Evolutionary conservation across 1,140 invertebrate species (phyloP), one percentile per base, ranked within the genome.

Genomic region (Drosophila malerkotliana): DNA sequence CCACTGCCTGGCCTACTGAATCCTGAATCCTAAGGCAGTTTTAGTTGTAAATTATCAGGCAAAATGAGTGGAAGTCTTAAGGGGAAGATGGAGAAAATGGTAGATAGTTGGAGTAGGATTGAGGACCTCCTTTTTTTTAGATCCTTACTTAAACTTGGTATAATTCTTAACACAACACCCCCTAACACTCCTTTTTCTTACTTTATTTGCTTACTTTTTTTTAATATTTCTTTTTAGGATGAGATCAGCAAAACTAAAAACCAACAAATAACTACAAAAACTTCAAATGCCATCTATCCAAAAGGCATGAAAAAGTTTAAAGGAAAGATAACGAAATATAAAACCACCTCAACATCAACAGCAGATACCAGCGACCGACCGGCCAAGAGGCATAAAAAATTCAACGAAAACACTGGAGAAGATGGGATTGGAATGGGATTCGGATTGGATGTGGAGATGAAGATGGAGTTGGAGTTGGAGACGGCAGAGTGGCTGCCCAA

Each of bases 361-460:
- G 28, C 26, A 37, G 58, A 37, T 18, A 14, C 41, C 18, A 44
- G 14, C 39, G 39, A 37, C 34, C 34, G 34, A 14, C 39, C 41
- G 47, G 15, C 55, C 21, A 52, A 71, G 77, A 66, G 49, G 75
- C 69, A 83, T 83, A 72, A 79, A 79, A 74, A 54, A 72, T 61
- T 51, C 34, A 67, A 67, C 44, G 45, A 72, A 72, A 52, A 66
- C 39, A 59, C 59, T 58, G 52, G 55, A 56, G 47, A 72, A 44
- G 44, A 59, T 60, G 55, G 49, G 32, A 39, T 61, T 15, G 58
- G 9, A 34, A 8, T 61, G 41, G 55, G 30, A 24, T 14, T n/a
- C 18, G 26, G 55, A 15, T 18, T 64, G 28, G 41, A 39, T 21
- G 30, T 12, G 52, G 41, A 30, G 44, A 12, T 57, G 26, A 18